These are phyloP conservation scores for Teleiodes luculella DNA, from an alignment of 2,888 invertebrate genomes.

Conservation along the genomic window DNA sequence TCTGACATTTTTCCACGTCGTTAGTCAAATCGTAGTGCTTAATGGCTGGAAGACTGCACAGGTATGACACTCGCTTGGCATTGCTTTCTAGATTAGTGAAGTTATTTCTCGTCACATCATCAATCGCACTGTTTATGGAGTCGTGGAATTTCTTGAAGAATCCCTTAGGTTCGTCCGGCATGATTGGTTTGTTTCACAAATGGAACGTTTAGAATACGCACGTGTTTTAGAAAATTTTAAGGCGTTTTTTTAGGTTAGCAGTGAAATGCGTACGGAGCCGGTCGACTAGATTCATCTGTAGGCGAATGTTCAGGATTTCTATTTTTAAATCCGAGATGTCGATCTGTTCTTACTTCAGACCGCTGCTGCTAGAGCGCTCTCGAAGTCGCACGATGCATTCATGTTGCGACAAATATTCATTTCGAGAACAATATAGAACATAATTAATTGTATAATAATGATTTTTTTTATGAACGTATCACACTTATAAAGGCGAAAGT, in stretches of 20 bases:
- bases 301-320: constrained; percentile 48
- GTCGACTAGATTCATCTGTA: constrained; percentile 35
- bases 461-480: no score
- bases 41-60: constrained; percentile 74
- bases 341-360: constrained; percentile 54
- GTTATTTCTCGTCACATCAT: constrained; percentile 79
- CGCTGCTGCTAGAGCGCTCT: no score
- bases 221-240: constrained; percentile 9
- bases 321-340: constrained; percentile 65
- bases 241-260: constrained; percentile 44
- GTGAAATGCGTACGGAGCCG: constrained; percentile 42
- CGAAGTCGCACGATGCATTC: neutral
- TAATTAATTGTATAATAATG: neutral
- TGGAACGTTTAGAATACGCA: neutral
- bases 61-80: constrained; percentile 81
- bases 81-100: constrained; percentile 81
- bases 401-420: neutral
- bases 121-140: constrained; percentile 73
- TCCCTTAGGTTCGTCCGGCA: constrained; percentile 60
- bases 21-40: constrained; percentile 70
- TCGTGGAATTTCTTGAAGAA: constrained; percentile 83
- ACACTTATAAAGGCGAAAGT: no score
- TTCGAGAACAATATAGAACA: constrained; percentile 2
- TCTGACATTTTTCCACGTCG: constrained; percentile 56
- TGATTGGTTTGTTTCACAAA: constrained; percentile 30